Evolutionary conservation across 2,797 vertebrate genomes (phyloP), one percentile per base, ranked within the genome.

Genomic region (Emys orbicularis): DNA sequence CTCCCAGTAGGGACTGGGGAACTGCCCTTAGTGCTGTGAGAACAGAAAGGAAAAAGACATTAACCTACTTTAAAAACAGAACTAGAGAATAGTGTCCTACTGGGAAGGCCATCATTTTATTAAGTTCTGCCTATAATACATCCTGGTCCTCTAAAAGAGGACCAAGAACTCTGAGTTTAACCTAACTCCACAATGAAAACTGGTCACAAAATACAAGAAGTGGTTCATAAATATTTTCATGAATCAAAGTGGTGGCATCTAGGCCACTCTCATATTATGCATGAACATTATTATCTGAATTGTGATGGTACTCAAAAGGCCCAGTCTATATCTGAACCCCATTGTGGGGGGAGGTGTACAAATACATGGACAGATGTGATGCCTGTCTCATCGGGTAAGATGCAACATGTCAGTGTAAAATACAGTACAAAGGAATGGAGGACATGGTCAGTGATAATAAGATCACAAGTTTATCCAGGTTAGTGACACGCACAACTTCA

Each of bases 301-400:
- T 44, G 57, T 2, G 8, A 15, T 68, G 21, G 86, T 53, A 91
- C 19, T 10, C 0, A 1, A 72, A 49, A 41, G 59, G 61, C 25
- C 1, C 1, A 0, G 0, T 12, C 0, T 5, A 12, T 31, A n/a
- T 15, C 2, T 0, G 23, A 85, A 77, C 82, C 29, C 18, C 41
- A 12, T 41, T 34, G 41, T 31, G 12, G 79, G 56, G 56, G 74
- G 18, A 18, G 27, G 76, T 72, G 3, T 0, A 0, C 3, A 31
- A 74, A 53, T 37, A 44, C 31, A 12, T 37, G 81, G 56, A 15
- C 37, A 44, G 68, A 74, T 44, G 72, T 41, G 21, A 74, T 41
- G 21, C 41, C 11, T 76, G 72, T 47, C 25, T 23, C 25, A 76
- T 7, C 6, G 11, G 41, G 11, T 23, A 44, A 74, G 41, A 27